Evolutionary conservation across 2,113 vertebrate genomes (phyloP), one percentile per base, ranked within the genome.

Genomic region (Xiphophorus couchianus): DNA sequence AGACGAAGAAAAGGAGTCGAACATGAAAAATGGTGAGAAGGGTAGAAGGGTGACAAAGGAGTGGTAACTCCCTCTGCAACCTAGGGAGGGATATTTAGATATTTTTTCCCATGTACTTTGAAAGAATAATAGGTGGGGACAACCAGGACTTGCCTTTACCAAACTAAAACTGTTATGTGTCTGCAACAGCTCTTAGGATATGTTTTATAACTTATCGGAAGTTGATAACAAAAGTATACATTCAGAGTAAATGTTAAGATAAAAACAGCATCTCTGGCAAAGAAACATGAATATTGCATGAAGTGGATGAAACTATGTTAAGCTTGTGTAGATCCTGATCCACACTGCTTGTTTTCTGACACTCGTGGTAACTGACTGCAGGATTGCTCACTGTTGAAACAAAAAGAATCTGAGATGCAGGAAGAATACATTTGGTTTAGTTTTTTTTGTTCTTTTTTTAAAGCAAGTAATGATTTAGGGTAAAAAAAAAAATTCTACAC

Each of bases 221-320:
- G 71, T 77, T 68, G 65, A 54, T 51, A 84, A 61, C 29, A 66
- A 48, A 48, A 48, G 14, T 17, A 48, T 70, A 80, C 63, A 48
- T 51, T 73, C 79, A 42, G 69, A 63, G 69, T 35, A 74, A 71
- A 44, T 33, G 63, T 15, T 84, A 66, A 82, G 70, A 81, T 72
- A 76, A 74, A 33, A 37, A 75, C 76, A 70, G 68, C 84, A 80
- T 60, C 29, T 60, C 64, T 61, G 33, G 42, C 39, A 72, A 54
- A 61, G 33, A 42, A 19, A 48, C 62, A 84, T 84, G 51, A 81
- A 80, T 79, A 82, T 86, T 88, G 44, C 63, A 88, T 82, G 76
- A 66, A 74, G 67, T 84, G 69, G 80, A 73, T 70, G 71, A 82
- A 82, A 74, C 37, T 77, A 71, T 39, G 68, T 72, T 44, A 69